Base-by-base conservation (phyloP, 2,113 vertebrate genomes). In the Tor tambroides region DNA sequence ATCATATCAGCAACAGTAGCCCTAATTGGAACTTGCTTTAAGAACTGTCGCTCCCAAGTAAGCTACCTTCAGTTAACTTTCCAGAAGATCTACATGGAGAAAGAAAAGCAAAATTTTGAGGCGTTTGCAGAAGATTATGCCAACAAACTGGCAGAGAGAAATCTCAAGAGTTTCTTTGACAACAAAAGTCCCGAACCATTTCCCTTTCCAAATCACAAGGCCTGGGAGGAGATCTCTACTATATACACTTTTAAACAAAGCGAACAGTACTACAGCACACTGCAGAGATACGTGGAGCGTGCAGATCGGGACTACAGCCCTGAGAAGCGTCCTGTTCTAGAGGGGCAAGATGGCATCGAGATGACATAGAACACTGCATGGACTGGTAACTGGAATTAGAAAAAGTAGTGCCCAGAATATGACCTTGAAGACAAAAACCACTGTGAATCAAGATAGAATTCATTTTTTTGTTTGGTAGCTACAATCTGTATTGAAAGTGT, bases 61-160 rank as follows among this genome's bases (percentile, higher is more conserved):
- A 96, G 95, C 91, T 96, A 91, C 92, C 90, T 96, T 85, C 95
- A 96, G 91, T 92, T 93, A 46, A 94, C 91, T 0, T 96, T 96
- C 82, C 95, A 93, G 94, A 95, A 94, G 79, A 85, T 87, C 63
- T 96, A 96, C 56, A n/a, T 92, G 19, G 92, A 95, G 67, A 95
- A 94, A 74, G 95, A 96, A 87, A 92, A 86, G 32, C 92, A 94
- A 80, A 86, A 88, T 26, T 95, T 96, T 15, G 94, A 96, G 1
- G 0, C 30, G 8, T 94, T 87, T 0, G 87, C 93, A 0, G 2
- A 87, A 2, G 92, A 95, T 0, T 94, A 96, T 0, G 94, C 94
- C 49, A 90, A 61, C 84, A 94, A 94, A 76, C 92, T 96, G 86
- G 95, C 95, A 0, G 91, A 95, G 8, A 91, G 95, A 46, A 96